These are phyloP conservation scores for Dicycla oo DNA, from an alignment of 2,888 invertebrate genomes.

Conservation along the genomic window DNA sequence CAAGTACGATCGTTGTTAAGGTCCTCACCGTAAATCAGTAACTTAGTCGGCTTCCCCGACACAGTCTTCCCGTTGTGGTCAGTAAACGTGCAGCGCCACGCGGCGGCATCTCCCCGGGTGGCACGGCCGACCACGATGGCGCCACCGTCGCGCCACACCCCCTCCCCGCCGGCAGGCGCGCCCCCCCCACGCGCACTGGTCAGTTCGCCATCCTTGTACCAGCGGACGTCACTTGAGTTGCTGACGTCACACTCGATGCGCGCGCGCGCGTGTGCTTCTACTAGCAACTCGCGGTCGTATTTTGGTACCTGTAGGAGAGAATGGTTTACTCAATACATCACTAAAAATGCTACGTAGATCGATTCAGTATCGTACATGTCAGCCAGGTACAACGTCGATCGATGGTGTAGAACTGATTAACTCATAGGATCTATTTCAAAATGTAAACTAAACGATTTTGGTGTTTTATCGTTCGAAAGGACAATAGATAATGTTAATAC, in stretches of 20 bases:
- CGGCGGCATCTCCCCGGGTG: slow-evolving; percentile 92
- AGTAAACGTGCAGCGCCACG: slow-evolving; percentile 93
- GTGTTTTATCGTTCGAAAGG: neutral
- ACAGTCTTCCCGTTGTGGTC: slow-evolving; percentile 92
- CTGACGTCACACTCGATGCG: slow-evolving; percentile 76
- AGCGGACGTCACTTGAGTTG: slow-evolving; percentile 80
- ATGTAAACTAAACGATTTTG: neutral
- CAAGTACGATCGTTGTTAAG: neutral
- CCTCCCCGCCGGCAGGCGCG: slow-evolving; percentile 68
- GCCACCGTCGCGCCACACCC: slow-evolving; percentile 75
- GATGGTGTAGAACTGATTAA: neutral
- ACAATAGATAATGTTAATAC: too few species aligned
- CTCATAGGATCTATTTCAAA: too few species aligned
- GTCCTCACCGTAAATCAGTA: slow-evolving; percentile 82
- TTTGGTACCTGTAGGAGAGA: slow-evolving; percentile 66
- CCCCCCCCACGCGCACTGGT: slow-evolving; percentile 53
- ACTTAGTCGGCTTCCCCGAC: slow-evolving; percentile 83
- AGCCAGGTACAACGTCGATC: too few species aligned
- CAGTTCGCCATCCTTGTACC: slow-evolving; percentile 85
- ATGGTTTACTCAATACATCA: neutral
- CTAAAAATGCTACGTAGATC: neutral
- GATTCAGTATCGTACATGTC: too few species aligned
- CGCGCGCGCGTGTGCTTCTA: slow-evolving; percentile 81
- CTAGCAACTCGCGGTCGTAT: slow-evolving; percentile 79
- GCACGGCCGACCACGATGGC: slow-evolving; percentile 82